Evolutionary conservation across 2,888 invertebrate genomes (phyloP), one percentile per base, ranked within the genome.

Genomic region (Microctonus aethiopoides): DNA sequence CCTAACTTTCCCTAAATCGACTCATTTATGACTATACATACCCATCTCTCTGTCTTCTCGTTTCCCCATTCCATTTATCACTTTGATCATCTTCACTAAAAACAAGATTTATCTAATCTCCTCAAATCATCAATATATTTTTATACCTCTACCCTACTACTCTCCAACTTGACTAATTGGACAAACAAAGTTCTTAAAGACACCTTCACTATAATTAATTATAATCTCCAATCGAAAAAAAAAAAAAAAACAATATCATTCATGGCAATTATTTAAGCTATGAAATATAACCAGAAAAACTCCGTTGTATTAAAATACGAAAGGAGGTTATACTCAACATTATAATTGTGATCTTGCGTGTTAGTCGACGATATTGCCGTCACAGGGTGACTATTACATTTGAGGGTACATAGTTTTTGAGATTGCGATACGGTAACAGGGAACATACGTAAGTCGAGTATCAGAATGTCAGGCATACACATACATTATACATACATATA

Each of bases 341-440:
- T 72, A 36, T 26, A 75, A 46, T 46, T 16, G 16, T 75, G 75
- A 78, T 79, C 79, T 84, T 75, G 84, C 84, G 81, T 84, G 84
- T 80, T 78, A 79, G 78, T 80, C 80, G 80, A 82, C 83, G 80
- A 82, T 46, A 46, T 83, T 83, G 81, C 83, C 82, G 82, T 82
- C 81, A 82, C 81, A 77, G 74, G 79, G 81, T 83, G 83, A 84
- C 83, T 83, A 83, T 83, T 83, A 83, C 83, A 84, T 84, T 82
- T 81, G 83, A 29, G 80, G 79, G 16, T n/a, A 46, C 16, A 46
- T 46, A 80, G 77, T 79, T 80, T 75, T 76, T 10, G 77, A 78
- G 82, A 84, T 84, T 77, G 77, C 79, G 83, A 83, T 83, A 84
- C 80, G 78, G 78, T 78, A 76, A 67, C 77, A 59, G 77, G 77